These are phyloP conservation scores for Pitangus sulphuratus DNA, from an alignment of 2,797 vertebrate genomes.

Conservation along the genomic window DNA sequence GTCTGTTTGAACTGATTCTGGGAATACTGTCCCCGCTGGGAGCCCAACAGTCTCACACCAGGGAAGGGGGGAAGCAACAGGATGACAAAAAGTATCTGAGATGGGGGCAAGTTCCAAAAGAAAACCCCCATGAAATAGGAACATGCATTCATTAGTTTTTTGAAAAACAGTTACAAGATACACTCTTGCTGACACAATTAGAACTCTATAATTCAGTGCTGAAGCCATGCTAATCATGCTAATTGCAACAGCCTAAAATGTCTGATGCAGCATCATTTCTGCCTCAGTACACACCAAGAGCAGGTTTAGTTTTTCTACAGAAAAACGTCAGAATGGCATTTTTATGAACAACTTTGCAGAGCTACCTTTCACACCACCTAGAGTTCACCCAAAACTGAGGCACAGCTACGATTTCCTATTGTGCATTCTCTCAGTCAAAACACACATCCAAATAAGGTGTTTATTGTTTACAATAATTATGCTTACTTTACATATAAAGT, in stretches of 20 bases:
- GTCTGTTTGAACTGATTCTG: neutral
- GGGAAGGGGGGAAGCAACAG: fast-evolving
- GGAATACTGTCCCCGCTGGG: neutral
- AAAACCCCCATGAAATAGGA: fast-evolving
- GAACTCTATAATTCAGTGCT: neutral
- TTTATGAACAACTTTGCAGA: neutral
- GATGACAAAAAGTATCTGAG: fast-evolving
- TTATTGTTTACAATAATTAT: conserved; percentile 36
- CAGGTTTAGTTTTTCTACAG: neutral
- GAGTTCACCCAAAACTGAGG: neutral
- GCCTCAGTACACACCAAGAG: neutral
- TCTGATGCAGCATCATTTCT: neutral
- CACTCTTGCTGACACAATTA: fast-evolving
- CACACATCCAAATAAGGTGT: neutral
- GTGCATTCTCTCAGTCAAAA: neutral
- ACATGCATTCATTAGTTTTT: neutral
- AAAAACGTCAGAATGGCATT: neutral
- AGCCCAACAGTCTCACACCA: fast-evolving
- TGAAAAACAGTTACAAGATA: neutral
- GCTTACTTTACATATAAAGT: neutral
- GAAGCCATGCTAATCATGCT: neutral
- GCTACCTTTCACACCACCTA: neutral
- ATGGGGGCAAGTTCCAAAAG: fast-evolving
- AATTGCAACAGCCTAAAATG: neutral
- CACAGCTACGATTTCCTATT: neutral